Evolutionary conservation across 1,140 invertebrate species (phyloP), one percentile per base, ranked within the genome.

Genomic region (Orussus abietinus): DNA sequence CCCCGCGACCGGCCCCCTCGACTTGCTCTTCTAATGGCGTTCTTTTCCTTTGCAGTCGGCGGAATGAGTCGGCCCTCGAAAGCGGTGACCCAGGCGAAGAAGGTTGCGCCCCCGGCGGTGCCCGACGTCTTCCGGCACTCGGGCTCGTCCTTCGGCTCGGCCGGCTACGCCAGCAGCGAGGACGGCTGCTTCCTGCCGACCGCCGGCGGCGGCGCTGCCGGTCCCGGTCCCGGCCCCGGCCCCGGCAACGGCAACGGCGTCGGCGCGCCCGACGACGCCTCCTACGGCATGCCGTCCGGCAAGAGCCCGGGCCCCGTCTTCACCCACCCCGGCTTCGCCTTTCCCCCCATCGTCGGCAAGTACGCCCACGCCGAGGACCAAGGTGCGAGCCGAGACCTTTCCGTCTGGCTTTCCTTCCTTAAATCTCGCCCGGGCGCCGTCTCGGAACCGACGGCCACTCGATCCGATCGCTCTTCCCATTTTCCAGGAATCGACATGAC

Each of bases 21-120:
- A n/a, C n/a, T n/a, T n/a, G n/a, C n/a, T n/a, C n/a, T n/a, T n/a
- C n/a, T n/a, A n/a, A n/a, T n/a, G n/a, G n/a, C n/a, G n/a, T n/a
- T n/a, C n/a, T n/a, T n/a, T n/a, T n/a, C n/a, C n/a, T n/a, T 80
- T 78, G 6, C 74, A 86, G 84, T 86, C 75, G 83, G 84, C 73
- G 86, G 86, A 51, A 86, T 88, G 83, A 86, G 82, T 65, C 82
- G 86, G 75, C 82, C 79, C 49, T 81, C 79, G 58, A 86, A 82
- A 78, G 78, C 80, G 60, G 79, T 82, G 58, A 80, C 82, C 59
- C 84, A 84, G 59, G 83, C 81, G 42, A 89, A 89, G 73, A 87
- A 88, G 74, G 86, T 90, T 59, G 82, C 86, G 26, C 87, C 87
- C 37, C 86, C 87, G 3, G 83, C 85, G 4, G 86, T 89, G 19